phyloP scores from a whole-genome alignment of 2,113 vertebrate genomes.

The Chaetops frenatus region DNA sequence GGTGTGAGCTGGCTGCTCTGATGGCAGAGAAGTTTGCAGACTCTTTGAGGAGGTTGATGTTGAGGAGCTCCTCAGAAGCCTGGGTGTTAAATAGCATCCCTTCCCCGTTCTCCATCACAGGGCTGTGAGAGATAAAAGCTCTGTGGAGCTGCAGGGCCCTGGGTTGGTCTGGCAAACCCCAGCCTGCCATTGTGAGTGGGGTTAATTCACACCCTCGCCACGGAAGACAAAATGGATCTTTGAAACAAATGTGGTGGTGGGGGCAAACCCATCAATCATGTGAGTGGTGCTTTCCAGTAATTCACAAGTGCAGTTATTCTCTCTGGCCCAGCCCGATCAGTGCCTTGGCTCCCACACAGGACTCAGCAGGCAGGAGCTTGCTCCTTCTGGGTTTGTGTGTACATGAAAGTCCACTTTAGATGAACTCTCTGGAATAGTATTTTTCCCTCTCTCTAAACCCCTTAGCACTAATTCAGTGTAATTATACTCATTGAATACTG shows the following conservation, averaged over 20 bases:
- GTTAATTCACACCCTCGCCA: conserved; percentile 13
- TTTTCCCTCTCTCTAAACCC: conserved; percentile 38
- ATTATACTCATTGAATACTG: conserved; percentile 52
- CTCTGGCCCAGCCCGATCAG: conserved; percentile 26
- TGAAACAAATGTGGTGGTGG: conserved; percentile 41
- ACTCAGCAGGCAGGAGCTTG: conserved; percentile 57
- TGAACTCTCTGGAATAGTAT: conserved; percentile 48
- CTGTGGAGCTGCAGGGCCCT: neutral
- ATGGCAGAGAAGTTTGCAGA: neutral
- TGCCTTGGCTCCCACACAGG: conserved; percentile 31
- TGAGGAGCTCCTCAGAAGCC: neutral
- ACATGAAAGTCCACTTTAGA: conserved; percentile 63
- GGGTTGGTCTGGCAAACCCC: neutral
- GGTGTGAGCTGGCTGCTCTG: neutral
- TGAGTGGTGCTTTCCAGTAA: conserved; percentile 51
- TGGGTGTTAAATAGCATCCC: neutral
- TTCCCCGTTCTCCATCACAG: neutral
- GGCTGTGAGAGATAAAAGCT: neutral
- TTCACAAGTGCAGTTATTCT: conserved; percentile 49
- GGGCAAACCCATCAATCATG: conserved; percentile 60
- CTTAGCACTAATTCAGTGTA: conserved; percentile 52
- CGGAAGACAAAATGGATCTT: conserved; percentile 46
- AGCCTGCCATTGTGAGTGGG: conserved; percentile 6
- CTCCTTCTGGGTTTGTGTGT: conserved; percentile 51
- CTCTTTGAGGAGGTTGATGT: neutral